phyloP scores from a whole-genome alignment of 2,797 vertebrate genomes.

The Mallotus villosus region DNA sequence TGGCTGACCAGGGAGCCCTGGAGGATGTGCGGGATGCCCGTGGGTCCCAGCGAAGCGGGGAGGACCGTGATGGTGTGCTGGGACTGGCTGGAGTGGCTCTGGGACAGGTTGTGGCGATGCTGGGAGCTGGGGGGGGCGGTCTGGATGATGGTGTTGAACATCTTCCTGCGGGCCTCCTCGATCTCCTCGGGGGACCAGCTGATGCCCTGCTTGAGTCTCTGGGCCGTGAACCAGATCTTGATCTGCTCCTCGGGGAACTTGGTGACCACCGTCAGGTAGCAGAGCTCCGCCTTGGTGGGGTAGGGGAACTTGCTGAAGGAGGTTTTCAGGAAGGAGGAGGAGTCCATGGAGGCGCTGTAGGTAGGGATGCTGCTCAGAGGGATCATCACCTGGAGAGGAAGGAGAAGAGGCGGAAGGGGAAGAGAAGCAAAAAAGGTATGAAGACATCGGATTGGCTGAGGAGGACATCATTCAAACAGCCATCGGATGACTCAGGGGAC shows the following conservation, averaged over 20 bases:
- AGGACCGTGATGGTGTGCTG: slow-evolving; percentile 90
- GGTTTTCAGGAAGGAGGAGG: slow-evolving; percentile 93
- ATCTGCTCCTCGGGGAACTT: slow-evolving; percentile 97
- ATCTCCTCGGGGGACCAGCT: slow-evolving; percentile 99
- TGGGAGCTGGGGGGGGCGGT: slow-evolving; percentile 79
- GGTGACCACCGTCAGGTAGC: slow-evolving; percentile 97
- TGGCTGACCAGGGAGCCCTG: slow-evolving; percentile 91
- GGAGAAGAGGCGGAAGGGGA: slow-evolving; percentile 60
- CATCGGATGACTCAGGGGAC: not conserved
- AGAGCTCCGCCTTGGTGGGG: slow-evolving; percentile 96
- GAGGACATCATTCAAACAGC: not conserved
- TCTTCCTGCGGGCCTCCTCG: slow-evolving; percentile 94
- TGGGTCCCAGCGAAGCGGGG: slow-evolving; percentile 85
- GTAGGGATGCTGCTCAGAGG: slow-evolving; percentile 98
- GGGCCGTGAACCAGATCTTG: slow-evolving; percentile 99
- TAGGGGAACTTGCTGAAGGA: slow-evolving; percentile 98
- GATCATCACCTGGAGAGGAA: slow-evolving; percentile 92
- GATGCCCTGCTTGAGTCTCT: slow-evolving; percentile 96
- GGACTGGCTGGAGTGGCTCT: slow-evolving; percentile 71
- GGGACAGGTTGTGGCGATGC: slow-evolving; percentile 60
- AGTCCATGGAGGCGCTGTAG: slow-evolving; percentile 95
- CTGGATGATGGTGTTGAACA: slow-evolving; percentile 99
- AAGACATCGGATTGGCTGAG: slow-evolving; percentile 11
- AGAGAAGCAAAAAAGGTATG: slow-evolving; percentile 1
- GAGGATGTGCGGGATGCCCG: slow-evolving; percentile 90